Conservation (phyloP, 2,888 invertebrate genomes). For the Polietes domitor region DNA sequence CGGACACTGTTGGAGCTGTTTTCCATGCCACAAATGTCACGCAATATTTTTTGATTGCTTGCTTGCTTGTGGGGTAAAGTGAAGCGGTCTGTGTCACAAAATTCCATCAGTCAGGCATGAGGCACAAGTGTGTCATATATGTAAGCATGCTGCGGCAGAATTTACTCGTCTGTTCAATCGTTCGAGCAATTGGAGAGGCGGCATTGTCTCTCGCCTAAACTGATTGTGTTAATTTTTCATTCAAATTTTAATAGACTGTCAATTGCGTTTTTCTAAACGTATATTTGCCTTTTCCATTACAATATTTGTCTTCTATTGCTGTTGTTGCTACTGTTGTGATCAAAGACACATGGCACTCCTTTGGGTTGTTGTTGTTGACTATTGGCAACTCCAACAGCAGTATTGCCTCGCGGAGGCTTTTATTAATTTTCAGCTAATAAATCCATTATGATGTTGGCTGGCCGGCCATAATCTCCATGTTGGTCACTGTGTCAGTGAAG, state of each 20-base stretch:
- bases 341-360: neutral
- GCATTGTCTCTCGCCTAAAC: no score
- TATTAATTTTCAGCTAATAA: neutral
- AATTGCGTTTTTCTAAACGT: neutral
- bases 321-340: neutral
- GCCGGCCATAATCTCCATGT: neutral
- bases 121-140: neutral
- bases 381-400: neutral
- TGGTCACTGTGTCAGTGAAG: conserved; percentile 18
- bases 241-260: neutral
- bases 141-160: neutral
- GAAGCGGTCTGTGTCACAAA: neutral
- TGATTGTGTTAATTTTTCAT: neutral
- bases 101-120: neutral
- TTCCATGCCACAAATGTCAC: conserved; percentile 12
- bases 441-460: neutral
- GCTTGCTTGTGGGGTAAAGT: no score
- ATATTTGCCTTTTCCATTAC: neutral
- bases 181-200: neutral
- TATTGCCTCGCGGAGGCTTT: neutral
- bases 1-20: neutral
- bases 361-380: neutral
- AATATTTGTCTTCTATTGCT: neutral
- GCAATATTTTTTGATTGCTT: conserved; percentile 6
- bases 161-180: neutral